Evolutionary conservation across 2,888 invertebrate species (phyloP).

Genomic region (Agrotis ipsilon): DNA sequence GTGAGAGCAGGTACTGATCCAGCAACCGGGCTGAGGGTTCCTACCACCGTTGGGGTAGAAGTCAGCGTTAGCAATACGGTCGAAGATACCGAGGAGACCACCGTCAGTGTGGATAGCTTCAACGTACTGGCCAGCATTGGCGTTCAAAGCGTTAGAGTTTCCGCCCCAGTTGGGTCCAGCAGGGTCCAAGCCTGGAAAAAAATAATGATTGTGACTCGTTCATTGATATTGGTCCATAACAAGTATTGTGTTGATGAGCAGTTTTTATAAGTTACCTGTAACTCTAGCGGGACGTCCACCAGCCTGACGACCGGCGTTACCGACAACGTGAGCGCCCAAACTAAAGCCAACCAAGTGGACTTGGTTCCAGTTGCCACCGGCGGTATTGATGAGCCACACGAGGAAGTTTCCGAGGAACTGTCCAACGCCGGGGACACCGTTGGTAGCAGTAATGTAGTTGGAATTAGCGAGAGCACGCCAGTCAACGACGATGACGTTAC

Average conservation of each 20-base stretch:
- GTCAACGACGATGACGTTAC: slow-evolving; percentile 85
- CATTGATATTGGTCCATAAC: background rate
- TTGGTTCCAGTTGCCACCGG: slow-evolving; percentile 81
- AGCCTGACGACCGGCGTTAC: slow-evolving; percentile 77
- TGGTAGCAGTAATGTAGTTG: slow-evolving; percentile 75
- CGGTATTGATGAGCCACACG: slow-evolving; percentile 79
- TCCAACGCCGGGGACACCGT: slow-evolving; percentile 79
- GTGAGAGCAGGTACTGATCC: slow-evolving; percentile 77
- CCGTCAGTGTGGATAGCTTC: slow-evolving; percentile 83
- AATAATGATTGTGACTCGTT: background rate
- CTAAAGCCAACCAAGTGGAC: slow-evolving; percentile 87
- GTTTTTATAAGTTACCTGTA: slow-evolving; percentile 72
- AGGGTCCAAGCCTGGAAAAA: slow-evolving; percentile 72
- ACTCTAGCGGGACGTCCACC: slow-evolving; percentile 71
- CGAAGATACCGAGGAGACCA: slow-evolving; percentile 74
- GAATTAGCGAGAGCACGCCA: slow-evolving; percentile 77
- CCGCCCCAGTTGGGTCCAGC: slow-evolving; percentile 78
- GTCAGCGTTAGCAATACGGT: slow-evolving; percentile 71
- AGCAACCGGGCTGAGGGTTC: slow-evolving; percentile 80
- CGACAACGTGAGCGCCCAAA: slow-evolving; percentile 87
- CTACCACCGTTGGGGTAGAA: slow-evolving; percentile 83
- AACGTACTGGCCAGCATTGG: slow-evolving; percentile 73
- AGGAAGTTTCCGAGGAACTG: slow-evolving; percentile 82
- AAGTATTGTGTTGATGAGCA: background rate
- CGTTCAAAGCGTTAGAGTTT: slow-evolving; percentile 70